Base-by-base conservation (phyloP, 2,888 invertebrate species). In the Adelognathus sp. region DNA sequence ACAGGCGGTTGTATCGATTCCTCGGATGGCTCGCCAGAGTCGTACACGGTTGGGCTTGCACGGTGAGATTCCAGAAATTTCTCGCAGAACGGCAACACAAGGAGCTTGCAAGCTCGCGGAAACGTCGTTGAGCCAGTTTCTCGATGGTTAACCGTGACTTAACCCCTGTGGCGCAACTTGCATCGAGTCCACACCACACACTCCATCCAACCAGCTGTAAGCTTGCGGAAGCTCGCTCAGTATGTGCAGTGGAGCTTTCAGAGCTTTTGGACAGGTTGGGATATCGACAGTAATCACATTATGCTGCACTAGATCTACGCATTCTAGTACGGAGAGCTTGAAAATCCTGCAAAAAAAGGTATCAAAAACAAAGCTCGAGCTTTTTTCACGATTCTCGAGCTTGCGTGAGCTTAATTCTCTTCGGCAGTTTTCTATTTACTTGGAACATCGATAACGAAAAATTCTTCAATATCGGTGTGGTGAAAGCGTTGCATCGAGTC, bases 1-100 rank as follows among this genome's bases (percentile, higher is more conserved):
- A 14, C 33, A 56, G 69, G 52, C 64, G 56, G 44, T 52, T 74
- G 64, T 78, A 78, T 74, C 78, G 78, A 78, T 78, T 70, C 44
- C 64, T 36, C 16, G 52, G 39, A 50, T 16, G 63, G 18, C 31
- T 52, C 31, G 39, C 52, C 24, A 7, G 54, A 44, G 70, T 44
- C n/a, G n/a, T 70, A 46, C 73, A 78, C 58, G 64, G 58, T 44
- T 73, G 69, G 29, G 72, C 69, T 78, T 70, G 66, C 70, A 66
- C 36, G 33, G 29, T 21, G 11, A 64, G 36, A 46, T 27, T 41
- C 24, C 27, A 52, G 36, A 36, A 64, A 78, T 66, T 70, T 64
- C 27, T 39, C 21, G 41, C 18, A 50, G 52, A 60, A 64, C 36
- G 64, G 52, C 33, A 56, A 27, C 9, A 18, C 14, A 54, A 54